Evolutionary conservation across 2,113 vertebrate species (phyloP), one percentile per base, ranked within the genome.

Genomic region (Ranitomeya variabilis): DNA sequence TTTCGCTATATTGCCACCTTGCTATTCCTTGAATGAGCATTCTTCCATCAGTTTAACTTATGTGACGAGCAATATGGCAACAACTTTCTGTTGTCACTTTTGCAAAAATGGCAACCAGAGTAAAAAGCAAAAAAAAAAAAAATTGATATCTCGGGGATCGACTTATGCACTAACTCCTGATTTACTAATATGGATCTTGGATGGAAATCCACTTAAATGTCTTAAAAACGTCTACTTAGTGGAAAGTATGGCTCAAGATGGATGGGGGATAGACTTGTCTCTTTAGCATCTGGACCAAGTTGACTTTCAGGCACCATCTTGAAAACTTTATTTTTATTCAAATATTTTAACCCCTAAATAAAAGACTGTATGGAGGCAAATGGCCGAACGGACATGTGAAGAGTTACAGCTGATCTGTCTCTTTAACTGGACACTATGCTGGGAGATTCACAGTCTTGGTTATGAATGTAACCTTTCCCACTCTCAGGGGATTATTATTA

Each of bases 381-480:
- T n/a, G 54, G 11, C 64, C 9, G 31, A 59, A 55, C n/a, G n/a
- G 74, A 80, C 78, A 81, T 67, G n/a, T 19, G n/a, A 57, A 55
- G 0, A 23, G 15, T 45, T n/a, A 23, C 37, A 57, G 86, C 12
- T 82, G 51, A n/a, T n/a, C 59, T 73, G 51, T 18, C 51, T 16
- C 26, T 71, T 37, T 67, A 26, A 78, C 57, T 37, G 77, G 51
- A 79, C 21, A 10, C 51, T 45, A 0, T 37, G 23, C 52, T 87
- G 57, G 57, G 55, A 88, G 87, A 78, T 89, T 83, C 67, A 60
- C 37, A 78, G 45, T 67, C 77, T 12, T 12, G 45, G 81, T 51
- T 1, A 89, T 51, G 87, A 90, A 91, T 91, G 89, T 73, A 90
- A 91, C 92, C 91, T 92, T 93, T 16, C 91, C 91, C 86, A 88